A percentile compares a stretch with the other conserved stretches of the same genome.
These are phyloP conservation scores for Lasioglossum oenotherae DNA, from an alignment of 2,888 invertebrate genomes.

Conservation along the genomic window DNA sequence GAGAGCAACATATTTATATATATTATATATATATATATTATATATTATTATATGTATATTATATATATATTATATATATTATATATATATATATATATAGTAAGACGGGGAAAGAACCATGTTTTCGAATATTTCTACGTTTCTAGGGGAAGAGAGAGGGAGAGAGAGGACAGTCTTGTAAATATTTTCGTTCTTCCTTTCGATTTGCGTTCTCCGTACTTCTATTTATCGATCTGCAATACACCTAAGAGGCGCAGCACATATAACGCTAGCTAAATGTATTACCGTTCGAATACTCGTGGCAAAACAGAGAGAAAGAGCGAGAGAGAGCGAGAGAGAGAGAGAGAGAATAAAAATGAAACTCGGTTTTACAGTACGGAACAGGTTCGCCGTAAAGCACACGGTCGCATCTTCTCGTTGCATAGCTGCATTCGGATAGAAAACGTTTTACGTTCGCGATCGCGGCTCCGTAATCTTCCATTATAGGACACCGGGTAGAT, in stretches of 20 bases:
- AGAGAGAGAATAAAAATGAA: background rate
- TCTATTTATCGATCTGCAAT: constrained; percentile 57
- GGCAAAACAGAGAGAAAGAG: constrained; percentile 14
- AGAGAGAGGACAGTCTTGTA: constrained; percentile 43
- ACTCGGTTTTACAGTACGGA: constrained; percentile 28
- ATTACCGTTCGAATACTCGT: constrained; percentile 38
- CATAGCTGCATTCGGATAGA: background rate
- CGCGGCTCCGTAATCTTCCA: constrained; percentile 20
- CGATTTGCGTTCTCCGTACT: constrained; percentile 58
- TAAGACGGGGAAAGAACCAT: constrained; percentile 48
- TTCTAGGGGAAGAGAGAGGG: constrained; percentile 36
- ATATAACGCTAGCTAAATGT: constrained; percentile 60
- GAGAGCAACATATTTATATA: constrained; percentile 59
- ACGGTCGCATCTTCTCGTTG: background rate
- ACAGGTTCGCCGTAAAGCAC: background rate
- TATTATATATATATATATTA: constrained; percentile 48
- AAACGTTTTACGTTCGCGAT: constrained; percentile 5
- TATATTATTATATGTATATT: background rate
- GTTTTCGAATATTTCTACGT: constrained; percentile 64
- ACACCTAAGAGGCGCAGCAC: constrained; percentile 65
- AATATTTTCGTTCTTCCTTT: constrained; percentile 56
- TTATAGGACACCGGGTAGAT: background rate
- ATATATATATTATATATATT: constrained; percentile 50
- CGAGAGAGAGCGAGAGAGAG: background rate
- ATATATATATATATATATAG: constrained; percentile 36